Evolutionary conservation across 2,888 invertebrate species (phyloP).

Genomic region (Tinea trinotella): DNA sequence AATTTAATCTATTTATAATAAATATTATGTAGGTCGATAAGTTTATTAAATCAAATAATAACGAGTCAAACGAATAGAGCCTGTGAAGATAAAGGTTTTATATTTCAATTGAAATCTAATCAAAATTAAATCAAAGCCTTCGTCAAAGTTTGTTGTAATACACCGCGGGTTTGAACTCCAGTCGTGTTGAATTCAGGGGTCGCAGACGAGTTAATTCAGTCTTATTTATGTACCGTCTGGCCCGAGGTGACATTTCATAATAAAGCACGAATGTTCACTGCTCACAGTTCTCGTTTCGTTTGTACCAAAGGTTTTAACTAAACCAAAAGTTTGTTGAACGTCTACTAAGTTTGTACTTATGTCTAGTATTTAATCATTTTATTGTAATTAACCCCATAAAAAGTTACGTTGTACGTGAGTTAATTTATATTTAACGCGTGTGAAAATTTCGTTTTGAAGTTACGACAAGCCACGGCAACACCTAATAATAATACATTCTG

Average conservation of each 20-base stretch:
- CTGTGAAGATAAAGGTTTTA: too few relatives aligned
- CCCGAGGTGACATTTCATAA: constrained; percentile 62
- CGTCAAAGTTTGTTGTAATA: constrained; percentile 27
- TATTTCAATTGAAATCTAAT: background rate
- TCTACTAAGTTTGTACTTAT: constrained; percentile 31
- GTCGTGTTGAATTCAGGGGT: constrained; percentile 45
- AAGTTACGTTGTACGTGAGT: too few relatives aligned
- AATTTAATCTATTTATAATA: too few relatives aligned
- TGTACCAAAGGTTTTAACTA: constrained; percentile 10
- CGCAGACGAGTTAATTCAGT: constrained; percentile 66
- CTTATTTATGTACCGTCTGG: constrained; percentile 68
- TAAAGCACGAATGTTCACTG: constrained; percentile 44
- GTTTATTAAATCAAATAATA: too few relatives aligned
- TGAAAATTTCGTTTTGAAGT: too few relatives aligned
- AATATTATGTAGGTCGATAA: too few relatives aligned
- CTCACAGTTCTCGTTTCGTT: constrained; percentile 4
- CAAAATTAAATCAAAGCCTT: constrained; percentile 10
- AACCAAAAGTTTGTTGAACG: constrained; percentile 52
- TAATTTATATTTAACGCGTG: too few relatives aligned
- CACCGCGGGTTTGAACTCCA: constrained; percentile 46
- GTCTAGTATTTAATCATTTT: too few relatives aligned
- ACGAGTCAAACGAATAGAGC: too few relatives aligned
- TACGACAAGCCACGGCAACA: too few relatives aligned
- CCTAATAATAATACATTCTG: too few relatives aligned
- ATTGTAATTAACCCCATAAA: too few relatives aligned